Evolutionary conservation across 2,797 vertebrate species (phyloP), one percentile per base, ranked within the genome.

Genomic region (Sebastes diploproa): DNA sequence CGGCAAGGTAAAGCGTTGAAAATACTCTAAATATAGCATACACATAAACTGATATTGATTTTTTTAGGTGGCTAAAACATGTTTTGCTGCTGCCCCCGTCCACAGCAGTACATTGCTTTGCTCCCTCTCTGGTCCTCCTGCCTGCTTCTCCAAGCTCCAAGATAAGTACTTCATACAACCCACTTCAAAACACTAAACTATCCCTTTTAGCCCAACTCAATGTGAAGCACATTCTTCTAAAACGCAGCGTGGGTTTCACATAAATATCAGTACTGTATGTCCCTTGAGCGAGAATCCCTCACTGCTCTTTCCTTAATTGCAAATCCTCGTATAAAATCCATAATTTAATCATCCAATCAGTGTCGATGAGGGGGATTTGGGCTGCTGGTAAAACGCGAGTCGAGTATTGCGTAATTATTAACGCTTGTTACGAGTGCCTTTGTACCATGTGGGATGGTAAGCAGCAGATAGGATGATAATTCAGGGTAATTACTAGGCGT

Each of bases 261-360:
- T 78, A 75, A 83, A 81, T 55, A 90, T 75, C 68, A 75, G 61
- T 11, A n/a, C 23, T 65, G 36, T 27, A 56, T n/a, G 71, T 83
- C 78, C 79, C 62, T 22, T 29, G 61, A 82, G 87, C 72, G n/a
- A 75, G 61, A 80, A 69, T 60, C 75, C 75, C 79, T 77, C 55
- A 46, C 60, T 79, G 69, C 60, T 85, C 72, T 71, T 67, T 77
- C 25, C 73, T 84, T 87, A 89, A 90, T 89, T 91, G 83, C 78
- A 82, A 92, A 87, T 82, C 77, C 84, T 88, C 78, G 86, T 87
- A 78, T 82, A 75, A 91, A 92, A 88, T 87, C 87, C 83, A 87
- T 86, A 85, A 92, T 92, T 91, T 87, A 91, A 91, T 92, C 91
- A 91, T 79, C 75, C 80, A 76, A 89, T 90, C 80, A 70, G 78